Evolutionary conservation across 1,140 invertebrate species (phyloP), one percentile per base, ranked within the genome.

Genomic region (Calosoma granatense): DNA sequence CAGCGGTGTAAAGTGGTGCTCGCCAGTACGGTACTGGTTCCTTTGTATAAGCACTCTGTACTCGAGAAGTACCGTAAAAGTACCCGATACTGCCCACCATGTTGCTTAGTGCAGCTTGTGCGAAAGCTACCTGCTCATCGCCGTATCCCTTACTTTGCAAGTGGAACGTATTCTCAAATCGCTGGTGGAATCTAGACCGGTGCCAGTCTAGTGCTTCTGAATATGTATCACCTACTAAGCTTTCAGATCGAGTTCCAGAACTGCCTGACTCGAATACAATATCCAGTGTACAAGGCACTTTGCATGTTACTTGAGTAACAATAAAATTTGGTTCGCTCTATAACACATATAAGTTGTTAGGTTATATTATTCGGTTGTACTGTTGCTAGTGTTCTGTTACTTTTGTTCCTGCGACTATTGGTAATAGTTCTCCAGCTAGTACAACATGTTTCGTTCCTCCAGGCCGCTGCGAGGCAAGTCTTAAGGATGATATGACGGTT

Each of bases 81-180:
- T 98, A 98, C 0, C 95, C 96, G 59, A 99, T 87, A 1, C 94
- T 89, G 1, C 97, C 97, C 11, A 99, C 64, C 81, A 98, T 85
- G 73, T 98, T 99, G 54, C 94, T 96, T 20, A 99, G 73, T 0
- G 89, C 87, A 56, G 90, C 83, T 72, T 90, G 84, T 0, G 94
- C 94, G 77, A 97, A 91, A 2, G 74, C 64, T 23, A 92, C 79
- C 59, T 92, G 81, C 17, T 84, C 78, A 0, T 76, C 68, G 2
- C 74, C 72, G 65, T 84, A 96, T 67, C 85, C 85, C 70, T 90
- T 93, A 4, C 79, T 68, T 54, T 71, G 70, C 21, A 91, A 69
- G 36, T 80, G 74, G 65, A 91, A 92, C 1, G 78, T 81, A 11
- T 80, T 74, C 61, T 91, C 87, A 70, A 92, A 93, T 57, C 82